Evolutionary conservation across 2,888 invertebrate genomes (phyloP), one percentile per base, ranked within the genome.

Genomic region (Neocrepidodera transversa): DNA sequence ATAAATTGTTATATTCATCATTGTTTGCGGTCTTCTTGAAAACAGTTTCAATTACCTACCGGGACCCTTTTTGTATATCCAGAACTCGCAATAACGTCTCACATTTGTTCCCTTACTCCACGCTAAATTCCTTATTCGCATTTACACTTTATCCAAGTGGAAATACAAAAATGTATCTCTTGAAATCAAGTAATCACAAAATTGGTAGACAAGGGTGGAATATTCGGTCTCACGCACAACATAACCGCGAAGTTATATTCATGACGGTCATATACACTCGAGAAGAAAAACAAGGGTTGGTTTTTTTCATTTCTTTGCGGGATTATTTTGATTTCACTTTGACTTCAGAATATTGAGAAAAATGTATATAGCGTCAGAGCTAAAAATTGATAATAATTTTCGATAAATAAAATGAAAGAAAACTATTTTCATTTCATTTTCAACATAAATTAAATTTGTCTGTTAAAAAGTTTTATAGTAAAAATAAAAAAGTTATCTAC

Each of bases 111-210:
- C 10, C 10, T n/a, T 13, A 6, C 10, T 13, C 11, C 11, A n/a
- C 32, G 8, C n/a, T 13, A 32, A 32, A 38, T 38, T 38, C 17
- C 17, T 38, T 38, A 16, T 38, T 38, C 38, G n/a, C 38, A 38
- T 38, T 71, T 70, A 68, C 68, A 70, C 64, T 74, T 73, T 73
- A 73, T 74, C 70, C 69, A 69, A 71, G 62, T 65, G 66, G 69
- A 71, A 71, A 71, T 71, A 67, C 66, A 69, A 71, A 71, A 38
- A 38, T 69, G 69, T 68, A 68, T 70, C 71, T 73, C 69, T 68
- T 65, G 69, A 71, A 74, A 76, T 74, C 74, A 74, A 76, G 78
- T 75, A 78, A 79, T 79, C 77, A 77, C 74, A 75, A 76, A 77
- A 79, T 78, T 78, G 78, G 76, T 74, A 71, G 70, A 63, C 66